Evolutionary conservation across 2,888 invertebrate species (phyloP), one percentile per base, ranked within the genome.

Genomic region (Cryptocephalus moraei): DNA sequence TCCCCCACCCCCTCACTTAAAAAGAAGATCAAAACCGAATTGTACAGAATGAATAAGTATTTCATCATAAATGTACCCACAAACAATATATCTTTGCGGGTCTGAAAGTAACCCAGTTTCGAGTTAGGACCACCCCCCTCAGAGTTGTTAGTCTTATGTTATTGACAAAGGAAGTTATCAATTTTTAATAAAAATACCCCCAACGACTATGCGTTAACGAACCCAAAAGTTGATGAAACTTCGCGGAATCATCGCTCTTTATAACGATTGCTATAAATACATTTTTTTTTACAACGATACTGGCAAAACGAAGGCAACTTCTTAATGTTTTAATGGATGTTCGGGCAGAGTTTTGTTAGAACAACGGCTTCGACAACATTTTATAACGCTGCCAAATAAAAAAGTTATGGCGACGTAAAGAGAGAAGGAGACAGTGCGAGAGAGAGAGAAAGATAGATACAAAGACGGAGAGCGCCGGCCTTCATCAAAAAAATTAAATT

Each of bases 241-340:
- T 49, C 46, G 46, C 46, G 49, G 46, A 55, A 50, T 48, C 53
- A 55, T 53, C 55, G 51, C 53, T 47, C 53, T 53, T 22, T 22
- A 51, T 51, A 51, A 53, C 55, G 50, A 51, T 51, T 45, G 50
- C 49, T 55, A 53, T 49, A 55, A 51, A 55, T 55, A 55, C 36
- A 41, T 41, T 50, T 46, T 46, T 50, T 43, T 22, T 22, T 22
- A 36, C 39, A 13, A 42, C 50, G 49, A 53, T 53, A 53, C 49
- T 42, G 46, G 49, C 52, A 49, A 54, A 56, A 54, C 52, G 54
- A 56, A 34, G 54, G 48, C 49, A 53, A 52, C 52, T 54, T 53
- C 53, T 56, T 56, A 56, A 56, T 55, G 55, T 55, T 53, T 55
- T 56, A 56, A 56, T 54, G 56, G 55, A 50, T 51, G 50, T 55